Evolutionary conservation across 2,888 invertebrate species (phyloP).

Genomic region (Cepaea hortensis): DNA sequence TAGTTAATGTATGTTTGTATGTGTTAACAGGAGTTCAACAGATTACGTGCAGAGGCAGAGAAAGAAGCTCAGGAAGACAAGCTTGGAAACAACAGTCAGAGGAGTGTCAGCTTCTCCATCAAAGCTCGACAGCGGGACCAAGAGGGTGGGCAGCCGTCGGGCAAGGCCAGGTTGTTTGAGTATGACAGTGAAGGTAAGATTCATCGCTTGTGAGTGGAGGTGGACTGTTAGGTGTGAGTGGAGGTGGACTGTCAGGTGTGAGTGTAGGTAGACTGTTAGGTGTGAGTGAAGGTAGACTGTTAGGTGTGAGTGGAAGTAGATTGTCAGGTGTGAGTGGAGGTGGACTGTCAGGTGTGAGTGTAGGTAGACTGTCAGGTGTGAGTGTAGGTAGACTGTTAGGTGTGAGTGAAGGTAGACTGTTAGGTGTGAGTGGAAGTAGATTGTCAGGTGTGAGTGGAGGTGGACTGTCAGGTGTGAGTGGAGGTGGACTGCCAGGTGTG

Average conservation of each 20-base stretch:
- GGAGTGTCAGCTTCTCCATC: constrained; percentile 73
- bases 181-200: constrained; percentile 65
- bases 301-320: not conserved
- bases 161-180: constrained; percentile 65
- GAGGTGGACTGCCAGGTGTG: too few species aligned
- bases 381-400: not conserved
- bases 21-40: constrained; percentile 12
- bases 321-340: too few species aligned
- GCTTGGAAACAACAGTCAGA: constrained; percentile 18
- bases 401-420: not conserved
- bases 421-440: not conserved
- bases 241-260: not conserved
- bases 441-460: not conserved
- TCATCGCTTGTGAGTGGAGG: too few species aligned
- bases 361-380: not conserved
- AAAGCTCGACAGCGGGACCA: constrained; percentile 66
- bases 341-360: not conserved
- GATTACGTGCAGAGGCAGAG: not conserved
- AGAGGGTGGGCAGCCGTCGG: constrained; percentile 52
- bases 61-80: constrained; percentile 28
- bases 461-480: not conserved
- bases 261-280: not conserved
- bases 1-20: not conserved
- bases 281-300: not conserved
- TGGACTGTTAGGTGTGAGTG: too few species aligned